Evolutionary conservation across 1,140 invertebrate genomes (phyloP).

Genomic region (Heliothis virescens): DNA sequence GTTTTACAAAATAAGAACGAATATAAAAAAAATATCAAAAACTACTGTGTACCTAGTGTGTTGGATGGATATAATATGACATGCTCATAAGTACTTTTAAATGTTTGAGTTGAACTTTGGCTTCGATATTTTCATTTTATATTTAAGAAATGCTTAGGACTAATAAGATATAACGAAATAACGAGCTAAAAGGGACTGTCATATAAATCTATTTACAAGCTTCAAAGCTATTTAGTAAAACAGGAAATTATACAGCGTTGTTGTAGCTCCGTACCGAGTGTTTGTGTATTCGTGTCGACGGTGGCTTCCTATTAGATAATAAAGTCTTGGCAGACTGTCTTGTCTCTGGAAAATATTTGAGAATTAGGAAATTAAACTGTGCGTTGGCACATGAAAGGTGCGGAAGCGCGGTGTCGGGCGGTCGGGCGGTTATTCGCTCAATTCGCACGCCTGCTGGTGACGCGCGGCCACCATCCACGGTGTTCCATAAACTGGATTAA

Average conservation of each 20-base stretch:
- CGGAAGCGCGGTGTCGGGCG: slow-evolving; percentile 62
- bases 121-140: neutral
- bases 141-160: neutral
- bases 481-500: slow-evolving; percentile 44
- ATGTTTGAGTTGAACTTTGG: neutral
- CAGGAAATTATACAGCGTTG: slow-evolving; percentile 81
- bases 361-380: slow-evolving; percentile 83
- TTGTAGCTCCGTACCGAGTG: slow-evolving; percentile 69
- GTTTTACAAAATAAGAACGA: too few relatives aligned
- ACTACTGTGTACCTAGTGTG: too few relatives aligned
- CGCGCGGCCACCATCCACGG: slow-evolving; percentile 6
- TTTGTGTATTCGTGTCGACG: slow-evolving; percentile 71
- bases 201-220: slow-evolving; percentile 66
- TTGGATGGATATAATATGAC: too few relatives aligned
- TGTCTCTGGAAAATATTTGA: slow-evolving; percentile 71
- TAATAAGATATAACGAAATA: slow-evolving; percentile 27
- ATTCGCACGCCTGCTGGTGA: slow-evolving; percentile 42
- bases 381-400: slow-evolving; percentile 68
- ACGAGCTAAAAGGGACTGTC: slow-evolving; percentile 37
- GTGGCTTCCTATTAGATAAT: slow-evolving; percentile 83
- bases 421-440: slow-evolving; percentile 27
- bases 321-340: slow-evolving; percentile 71
- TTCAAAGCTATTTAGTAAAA: slow-evolving; percentile 78
- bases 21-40: too few relatives aligned
- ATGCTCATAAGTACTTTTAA: too few relatives aligned